A percentile compares a stretch with the other conserved stretches of the same genome.
phyloP scores from a whole-genome alignment of 1,140 invertebrate species.

The Dreissena polymorpha region DNA sequence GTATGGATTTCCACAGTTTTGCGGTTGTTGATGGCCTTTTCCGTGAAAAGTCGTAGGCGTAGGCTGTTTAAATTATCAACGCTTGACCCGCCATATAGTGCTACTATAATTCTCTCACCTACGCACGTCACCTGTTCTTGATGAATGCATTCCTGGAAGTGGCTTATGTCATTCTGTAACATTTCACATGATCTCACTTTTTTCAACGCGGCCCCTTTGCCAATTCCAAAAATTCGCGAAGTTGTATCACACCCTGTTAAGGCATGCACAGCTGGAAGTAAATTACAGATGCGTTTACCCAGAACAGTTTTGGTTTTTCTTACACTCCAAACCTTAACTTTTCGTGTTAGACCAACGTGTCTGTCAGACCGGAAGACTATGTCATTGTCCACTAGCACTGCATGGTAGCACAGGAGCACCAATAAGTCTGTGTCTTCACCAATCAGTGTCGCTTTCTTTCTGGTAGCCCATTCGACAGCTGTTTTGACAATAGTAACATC shows the following conservation, averaged over 20 bases:
- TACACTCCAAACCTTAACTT: slow-evolving; percentile 20
- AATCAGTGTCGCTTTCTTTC: not conserved
- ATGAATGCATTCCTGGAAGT: not conserved
- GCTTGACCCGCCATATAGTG: slow-evolving; percentile 22
- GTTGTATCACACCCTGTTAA: slow-evolving; percentile 58
- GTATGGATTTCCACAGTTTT: slow-evolving; percentile 15
- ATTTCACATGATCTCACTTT: no score
- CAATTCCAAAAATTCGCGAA: no score
- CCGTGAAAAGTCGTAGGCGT: not conserved
- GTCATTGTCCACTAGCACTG: not conserved
- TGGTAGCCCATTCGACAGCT: not conserved
- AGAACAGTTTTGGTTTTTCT: slow-evolving; percentile 7
- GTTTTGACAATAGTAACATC: slow-evolving; percentile 11
- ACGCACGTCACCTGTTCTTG: not conserved
- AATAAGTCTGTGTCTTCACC: slow-evolving; percentile 42
- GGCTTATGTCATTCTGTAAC: slow-evolving; percentile 1
- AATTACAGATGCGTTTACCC: not conserved
- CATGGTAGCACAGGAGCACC: slow-evolving; percentile 21
- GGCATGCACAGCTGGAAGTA: slow-evolving; percentile 36
- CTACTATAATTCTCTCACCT: slow-evolving; percentile 32
- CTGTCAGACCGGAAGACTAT: slow-evolving; percentile 29
- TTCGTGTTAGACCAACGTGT: slow-evolving; percentile 13
- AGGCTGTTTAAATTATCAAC: not conserved
- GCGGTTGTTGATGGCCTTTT: not conserved
- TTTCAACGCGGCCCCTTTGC: no score